These are phyloP conservation scores for Mylabris sibirica DNA, from an alignment of 2,888 invertebrate genomes.

Conservation along the genomic window DNA sequence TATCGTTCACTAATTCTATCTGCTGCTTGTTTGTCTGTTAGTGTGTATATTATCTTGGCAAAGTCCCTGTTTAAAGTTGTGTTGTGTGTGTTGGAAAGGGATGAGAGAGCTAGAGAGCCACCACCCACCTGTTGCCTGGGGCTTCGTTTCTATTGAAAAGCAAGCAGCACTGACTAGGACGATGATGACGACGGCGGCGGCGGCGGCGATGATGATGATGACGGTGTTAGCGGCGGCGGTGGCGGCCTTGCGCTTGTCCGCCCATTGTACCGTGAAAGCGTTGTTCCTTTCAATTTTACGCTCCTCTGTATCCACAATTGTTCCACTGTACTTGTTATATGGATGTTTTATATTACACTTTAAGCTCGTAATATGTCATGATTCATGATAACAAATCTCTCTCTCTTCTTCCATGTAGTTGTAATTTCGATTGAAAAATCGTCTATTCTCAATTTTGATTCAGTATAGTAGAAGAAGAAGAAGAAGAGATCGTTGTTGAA, in stretches of 20 bases:
- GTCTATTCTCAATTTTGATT: neutral
- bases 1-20: constrained; percentile 15
- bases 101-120: constrained; percentile 41
- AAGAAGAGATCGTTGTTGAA: too few relatives aligned
- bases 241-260: constrained; percentile 46
- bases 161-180: neutral
- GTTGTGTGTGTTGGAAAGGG: constrained; percentile 36
- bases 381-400: constrained; percentile 27
- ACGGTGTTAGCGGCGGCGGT: constrained; percentile 29
- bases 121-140: constrained; percentile 56
- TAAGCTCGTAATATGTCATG: constrained; percentile 33
- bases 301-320: constrained; percentile 35
- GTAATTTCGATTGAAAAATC: constrained; percentile 15
- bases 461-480: too few relatives aligned
- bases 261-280: constrained; percentile 45
- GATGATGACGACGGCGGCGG: constrained; percentile 25
- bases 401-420: too few relatives aligned
- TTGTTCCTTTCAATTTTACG: constrained; percentile 35
- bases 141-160: constrained; percentile 17
- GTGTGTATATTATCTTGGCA: constrained; percentile 29
- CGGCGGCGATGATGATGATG: neutral
- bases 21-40: too few relatives aligned
- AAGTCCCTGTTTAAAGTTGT: constrained; percentile 38
- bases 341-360: constrained; percentile 15
- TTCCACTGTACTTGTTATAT: constrained; percentile 14